Percentiles rank a stretch among this genome's conserved stretches.
Conservation (phyloP, 2,888 invertebrate species). For the Orchestes rusci region DNA sequence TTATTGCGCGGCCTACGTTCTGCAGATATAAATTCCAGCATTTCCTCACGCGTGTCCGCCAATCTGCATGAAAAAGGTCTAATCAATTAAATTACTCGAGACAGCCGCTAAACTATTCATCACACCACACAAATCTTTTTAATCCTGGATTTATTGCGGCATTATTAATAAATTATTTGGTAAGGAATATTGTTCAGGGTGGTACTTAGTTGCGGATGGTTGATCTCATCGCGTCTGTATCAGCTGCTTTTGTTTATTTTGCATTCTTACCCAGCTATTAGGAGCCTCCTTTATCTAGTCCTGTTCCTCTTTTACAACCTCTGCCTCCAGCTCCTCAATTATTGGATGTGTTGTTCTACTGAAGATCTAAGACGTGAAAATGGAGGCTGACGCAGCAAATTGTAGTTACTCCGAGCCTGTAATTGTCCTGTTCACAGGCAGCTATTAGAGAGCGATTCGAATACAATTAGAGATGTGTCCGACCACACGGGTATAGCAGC, state of each 20-base stretch:
- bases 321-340: no score
- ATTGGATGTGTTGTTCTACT: no score
- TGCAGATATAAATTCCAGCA: conserved; percentile 43
- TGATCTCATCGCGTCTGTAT: no score
- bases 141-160: conserved; percentile 46
- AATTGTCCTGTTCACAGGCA: conserved; percentile 24
- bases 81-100: conserved; percentile 36
- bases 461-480: conserved; percentile 45
- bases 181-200: conserved; percentile 10
- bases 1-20: conserved; percentile 44
- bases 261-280: no score
- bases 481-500: conserved; percentile 42
- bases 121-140: conserved; percentile 45
- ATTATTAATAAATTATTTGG: conserved; percentile 46
- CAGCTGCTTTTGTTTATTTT: no score
- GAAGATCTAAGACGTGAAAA: no score
- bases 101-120: conserved; percentile 37
- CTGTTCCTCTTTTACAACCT: no score
- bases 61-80: conserved; percentile 28
- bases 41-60: conserved; percentile 35
- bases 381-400: no score
- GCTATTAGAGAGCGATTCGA: conserved; percentile 44
- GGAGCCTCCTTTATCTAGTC: no score
- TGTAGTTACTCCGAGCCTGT: background rate
- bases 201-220: no score